Evolutionary conservation across 2,797 vertebrate genomes (phyloP).

Genomic region (Acipenser transmontanus): DNA sequence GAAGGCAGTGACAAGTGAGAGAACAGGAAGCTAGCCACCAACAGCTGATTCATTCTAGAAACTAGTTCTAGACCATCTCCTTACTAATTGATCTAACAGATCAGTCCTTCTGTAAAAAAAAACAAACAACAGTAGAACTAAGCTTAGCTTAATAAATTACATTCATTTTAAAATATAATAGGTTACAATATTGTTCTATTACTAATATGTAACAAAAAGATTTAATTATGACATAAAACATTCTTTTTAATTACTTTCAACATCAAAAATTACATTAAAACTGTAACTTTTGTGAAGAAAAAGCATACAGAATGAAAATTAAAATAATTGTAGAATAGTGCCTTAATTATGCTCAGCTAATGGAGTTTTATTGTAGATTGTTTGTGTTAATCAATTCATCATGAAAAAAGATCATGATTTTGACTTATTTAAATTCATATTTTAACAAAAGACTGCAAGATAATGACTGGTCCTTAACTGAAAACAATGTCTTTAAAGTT

Average conservation of each 20-base stretch:
- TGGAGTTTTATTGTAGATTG: slow-evolving; percentile 51
- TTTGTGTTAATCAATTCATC: slow-evolving; percentile 61
- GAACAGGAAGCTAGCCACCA: slow-evolving; percentile 28
- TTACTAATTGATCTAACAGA: slow-evolving; percentile 40
- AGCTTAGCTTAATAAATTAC: slow-evolving; percentile 65
- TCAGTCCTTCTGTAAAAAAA: slow-evolving; percentile 33
- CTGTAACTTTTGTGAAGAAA: slow-evolving; percentile 39
- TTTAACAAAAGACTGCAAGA: slow-evolving; percentile 17
- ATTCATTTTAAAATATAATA: slow-evolving; percentile 64
- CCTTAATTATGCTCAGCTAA: slow-evolving; percentile 32
- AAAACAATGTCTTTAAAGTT: slow-evolving; percentile 18
- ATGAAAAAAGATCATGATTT: slow-evolving; percentile 51
- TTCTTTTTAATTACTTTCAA: slow-evolving; percentile 33
- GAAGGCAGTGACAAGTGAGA: slow-evolving; percentile 44
- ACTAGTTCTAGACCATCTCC: slow-evolving; percentile 42
- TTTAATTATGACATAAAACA: slow-evolving; percentile 33
- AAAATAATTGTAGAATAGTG: slow-evolving; percentile 36
- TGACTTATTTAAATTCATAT: slow-evolving; percentile 20
- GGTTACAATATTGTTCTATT: slow-evolving; percentile 51
- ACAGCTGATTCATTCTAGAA: slow-evolving; percentile 34
- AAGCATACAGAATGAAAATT: slow-evolving; percentile 18
- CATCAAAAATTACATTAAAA: slow-evolving; percentile 47
- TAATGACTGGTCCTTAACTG: slow-evolving; percentile 17
- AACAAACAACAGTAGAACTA: slow-evolving; percentile 36
- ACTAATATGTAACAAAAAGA: slow-evolving; percentile 48